Evolutionary conservation across 2,797 vertebrate genomes (phyloP).

Genomic region (Enteromius afrohamiltoni): DNA sequence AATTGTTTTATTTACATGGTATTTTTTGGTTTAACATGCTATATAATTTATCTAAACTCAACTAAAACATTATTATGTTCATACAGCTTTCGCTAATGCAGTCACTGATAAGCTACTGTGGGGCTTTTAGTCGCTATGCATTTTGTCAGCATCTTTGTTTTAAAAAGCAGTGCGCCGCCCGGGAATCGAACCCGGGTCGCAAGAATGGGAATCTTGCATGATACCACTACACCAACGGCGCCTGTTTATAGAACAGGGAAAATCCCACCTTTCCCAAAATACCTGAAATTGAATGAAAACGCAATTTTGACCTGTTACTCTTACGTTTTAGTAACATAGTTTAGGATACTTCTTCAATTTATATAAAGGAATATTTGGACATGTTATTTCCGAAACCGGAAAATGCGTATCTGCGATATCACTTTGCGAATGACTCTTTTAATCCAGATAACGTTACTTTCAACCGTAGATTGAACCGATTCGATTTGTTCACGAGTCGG

Average conservation of each 20-base stretch:
- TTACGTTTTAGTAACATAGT: background rate
- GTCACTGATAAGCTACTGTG: background rate
- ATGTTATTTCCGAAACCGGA: background rate
- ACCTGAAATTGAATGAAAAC: fast-evolving
- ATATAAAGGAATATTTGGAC: background rate
- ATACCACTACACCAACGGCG: conserved; percentile 98
- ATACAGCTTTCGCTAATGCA: too few species aligned
- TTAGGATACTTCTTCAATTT: background rate
- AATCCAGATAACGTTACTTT: background rate
- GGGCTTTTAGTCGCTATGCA: background rate
- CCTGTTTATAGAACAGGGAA: background rate
- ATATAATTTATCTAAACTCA: background rate
- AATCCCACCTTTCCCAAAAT: fast-evolving
- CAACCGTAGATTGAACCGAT: background rate
- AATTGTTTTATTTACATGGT: background rate
- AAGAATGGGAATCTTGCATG: conserved; percentile 84
- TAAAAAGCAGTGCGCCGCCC: conserved; percentile 87
- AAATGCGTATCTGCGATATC: background rate
- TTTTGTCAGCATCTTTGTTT: too few species aligned
- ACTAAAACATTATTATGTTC: background rate
- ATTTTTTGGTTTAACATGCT: background rate
- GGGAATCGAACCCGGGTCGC: conserved; percentile 81
- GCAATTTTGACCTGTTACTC: fast-evolving
- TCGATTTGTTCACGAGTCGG: background rate
- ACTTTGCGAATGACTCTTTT: conserved; percentile 9